Evolutionary conservation across 1,140 invertebrate genomes (phyloP).

Genomic region (Scaptomyza hsui): DNA sequence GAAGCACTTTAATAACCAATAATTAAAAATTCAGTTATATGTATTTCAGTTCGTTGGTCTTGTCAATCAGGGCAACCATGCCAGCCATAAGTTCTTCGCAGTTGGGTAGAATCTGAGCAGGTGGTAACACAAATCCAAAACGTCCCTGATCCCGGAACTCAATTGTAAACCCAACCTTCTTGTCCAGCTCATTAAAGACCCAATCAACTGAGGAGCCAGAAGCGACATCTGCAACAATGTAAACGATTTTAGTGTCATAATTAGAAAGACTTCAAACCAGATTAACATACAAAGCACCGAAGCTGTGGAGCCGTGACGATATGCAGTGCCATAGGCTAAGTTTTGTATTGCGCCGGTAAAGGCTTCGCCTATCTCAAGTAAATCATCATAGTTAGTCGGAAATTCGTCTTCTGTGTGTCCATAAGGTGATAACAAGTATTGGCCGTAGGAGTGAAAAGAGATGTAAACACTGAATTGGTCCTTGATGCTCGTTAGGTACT

Average conservation of each 20-base stretch:
- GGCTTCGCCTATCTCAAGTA: constrained; percentile 84
- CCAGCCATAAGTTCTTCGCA: constrained; percentile 93
- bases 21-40: constrained; percentile 18
- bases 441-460: constrained; percentile 85
- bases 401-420: constrained; percentile 84
- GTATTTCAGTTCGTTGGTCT: constrained; percentile 65
- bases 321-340: constrained; percentile 85
- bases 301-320: constrained; percentile 85
- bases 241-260: neutral
- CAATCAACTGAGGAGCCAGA: constrained; percentile 88
- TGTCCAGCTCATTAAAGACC: constrained; percentile 86
- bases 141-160: constrained; percentile 89
- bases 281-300: constrained; percentile 86
- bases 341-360: constrained; percentile 84
- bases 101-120: constrained; percentile 91
- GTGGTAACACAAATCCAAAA: constrained; percentile 94
- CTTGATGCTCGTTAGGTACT: constrained; percentile 85
- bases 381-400: constrained; percentile 85
- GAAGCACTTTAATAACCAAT: constrained; percentile 58
- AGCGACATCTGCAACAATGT: constrained; percentile 74
- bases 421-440: constrained; percentile 85
- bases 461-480: constrained; percentile 85
- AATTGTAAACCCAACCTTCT: constrained; percentile 87
- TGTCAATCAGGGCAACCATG: constrained; percentile 89
- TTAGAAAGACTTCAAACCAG: no score